phyloP scores from a whole-genome alignment of 2,113 vertebrate species.

The Monarcha castaneiventris region DNA sequence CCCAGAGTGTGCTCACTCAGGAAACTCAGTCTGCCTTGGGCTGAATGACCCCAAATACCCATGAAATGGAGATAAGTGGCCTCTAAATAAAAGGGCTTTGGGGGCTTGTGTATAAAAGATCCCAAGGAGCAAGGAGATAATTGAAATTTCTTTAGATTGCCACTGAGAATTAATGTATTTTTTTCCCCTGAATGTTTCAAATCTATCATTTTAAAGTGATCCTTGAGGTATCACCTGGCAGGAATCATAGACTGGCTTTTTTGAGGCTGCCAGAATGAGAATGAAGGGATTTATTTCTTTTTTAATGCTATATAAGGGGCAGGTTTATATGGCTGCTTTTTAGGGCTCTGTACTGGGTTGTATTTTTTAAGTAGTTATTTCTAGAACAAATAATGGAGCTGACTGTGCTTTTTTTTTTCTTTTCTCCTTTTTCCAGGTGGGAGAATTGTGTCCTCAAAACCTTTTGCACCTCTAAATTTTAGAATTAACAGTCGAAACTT shows the following conservation, averaged over 20 bases:
- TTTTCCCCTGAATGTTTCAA: not conserved
- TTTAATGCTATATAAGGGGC: not conserved
- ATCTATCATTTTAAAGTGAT: not conserved
- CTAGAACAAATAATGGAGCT: not conserved
- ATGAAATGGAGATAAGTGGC: not conserved
- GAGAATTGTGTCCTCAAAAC: slow-evolving; percentile 99
- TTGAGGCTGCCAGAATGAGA: not conserved
- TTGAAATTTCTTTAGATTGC: not conserved
- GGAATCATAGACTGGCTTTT: not conserved
- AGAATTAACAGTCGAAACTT: slow-evolving; percentile 99
- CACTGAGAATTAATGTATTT: not conserved
- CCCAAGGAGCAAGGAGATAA: not conserved
- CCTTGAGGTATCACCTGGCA: not conserved
- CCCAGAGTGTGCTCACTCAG: not conserved
- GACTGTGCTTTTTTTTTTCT: not conserved
- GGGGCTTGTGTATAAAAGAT: not conserved
- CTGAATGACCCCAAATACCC: not conserved
- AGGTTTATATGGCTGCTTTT: not conserved
- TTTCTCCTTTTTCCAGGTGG: slow-evolving; percentile 77
- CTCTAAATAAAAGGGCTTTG: not conserved
- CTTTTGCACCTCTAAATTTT: slow-evolving; percentile 98
- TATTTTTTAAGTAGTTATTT: not conserved
- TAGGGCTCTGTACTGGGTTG: not conserved
- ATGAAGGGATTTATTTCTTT: not conserved
- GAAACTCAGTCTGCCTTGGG: no score